phyloP scores from a whole-genome alignment of 1,140 invertebrate species.

The Nasonia giraulti region DNA sequence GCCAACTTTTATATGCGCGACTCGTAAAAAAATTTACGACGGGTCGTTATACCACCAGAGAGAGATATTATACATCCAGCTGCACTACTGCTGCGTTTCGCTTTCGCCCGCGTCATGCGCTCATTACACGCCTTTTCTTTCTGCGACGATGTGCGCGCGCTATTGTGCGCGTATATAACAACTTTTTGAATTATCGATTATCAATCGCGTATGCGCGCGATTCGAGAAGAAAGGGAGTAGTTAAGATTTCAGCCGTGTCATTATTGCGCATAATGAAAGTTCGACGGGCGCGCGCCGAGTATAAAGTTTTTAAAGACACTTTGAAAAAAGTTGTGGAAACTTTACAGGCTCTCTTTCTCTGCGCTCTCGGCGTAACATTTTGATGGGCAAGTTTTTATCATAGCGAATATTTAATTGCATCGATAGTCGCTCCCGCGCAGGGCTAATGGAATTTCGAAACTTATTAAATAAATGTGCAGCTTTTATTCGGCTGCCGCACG shows the following conservation, averaged over 20 bases:
- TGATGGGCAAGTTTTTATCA: neutral
- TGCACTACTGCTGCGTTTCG: conserved; percentile 9
- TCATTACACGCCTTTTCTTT: neutral
- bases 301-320: conserved; percentile 1
- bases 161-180: neutral
- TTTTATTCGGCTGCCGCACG: neutral
- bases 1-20: conserved; percentile 31
- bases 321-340: neutral
- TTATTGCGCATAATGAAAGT: conserved; percentile 1
- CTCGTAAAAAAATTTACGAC: conserved; percentile 47
- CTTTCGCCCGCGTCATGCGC: neutral
- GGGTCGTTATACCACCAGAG: conserved; percentile 2
- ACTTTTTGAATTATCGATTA: neutral
- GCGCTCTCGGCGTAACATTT: neutral
- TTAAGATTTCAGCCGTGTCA: neutral
- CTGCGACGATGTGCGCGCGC: too few relatives aligned
- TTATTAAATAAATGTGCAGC: conserved; percentile 17
- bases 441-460: conserved; percentile 20
- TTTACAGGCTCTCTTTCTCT: neutral
- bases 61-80: conserved; percentile 8
- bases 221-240: neutral
- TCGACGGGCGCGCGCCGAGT: too few relatives aligned
- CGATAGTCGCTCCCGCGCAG: neutral
- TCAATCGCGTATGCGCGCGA: too few relatives aligned
- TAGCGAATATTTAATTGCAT: conserved; percentile 1